A percentile compares a stretch with the other conserved stretches of the same genome.
These are phyloP conservation scores for Neoscelio sp. DNA, from an alignment of 2,888 invertebrate genomes.

Conservation along the genomic window DNA sequence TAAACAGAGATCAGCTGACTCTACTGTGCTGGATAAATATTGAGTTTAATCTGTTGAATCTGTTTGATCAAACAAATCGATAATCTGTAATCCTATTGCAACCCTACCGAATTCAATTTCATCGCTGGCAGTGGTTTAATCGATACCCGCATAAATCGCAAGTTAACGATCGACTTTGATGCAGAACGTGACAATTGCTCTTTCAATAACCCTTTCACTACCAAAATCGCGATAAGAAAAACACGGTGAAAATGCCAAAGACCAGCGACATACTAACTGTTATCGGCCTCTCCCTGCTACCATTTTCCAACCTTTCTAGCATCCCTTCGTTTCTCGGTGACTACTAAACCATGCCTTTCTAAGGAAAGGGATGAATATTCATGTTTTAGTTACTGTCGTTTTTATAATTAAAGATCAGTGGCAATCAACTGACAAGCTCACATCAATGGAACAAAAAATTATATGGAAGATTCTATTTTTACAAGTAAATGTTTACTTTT, in stretches of 20 bases:
- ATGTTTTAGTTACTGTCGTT: slow-evolving; percentile 78
- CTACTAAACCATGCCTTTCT: slow-evolving; percentile 75
- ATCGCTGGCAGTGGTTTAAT: slow-evolving; percentile 30
- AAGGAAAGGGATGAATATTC: slow-evolving; percentile 82
- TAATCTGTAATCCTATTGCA: slow-evolving; percentile 48
- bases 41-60: slow-evolving; percentile 41
- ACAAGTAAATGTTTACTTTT: too few species aligned
- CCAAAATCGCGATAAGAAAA: slow-evolving; percentile 72
- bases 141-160: slow-evolving; percentile 40
- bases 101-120: slow-evolving; percentile 43
- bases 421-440: slow-evolving; percentile 78
- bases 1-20: slow-evolving; percentile 49
- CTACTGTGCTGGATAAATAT: slow-evolving; percentile 49
- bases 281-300: slow-evolving; percentile 80
- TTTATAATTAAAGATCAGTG: slow-evolving; percentile 81
- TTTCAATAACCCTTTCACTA: slow-evolving; percentile 67
- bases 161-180: slow-evolving; percentile 25
- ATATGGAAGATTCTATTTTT: too few species aligned
- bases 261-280: slow-evolving; percentile 79
- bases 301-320: slow-evolving; percentile 67
- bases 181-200: slow-evolving; percentile 62
- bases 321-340: slow-evolving; percentile 68
- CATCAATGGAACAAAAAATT: not conserved
- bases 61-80: slow-evolving; percentile 63
- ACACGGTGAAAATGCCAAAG: slow-evolving; percentile 82